Evolutionary conservation across 2,888 invertebrate genomes (phyloP), one percentile per base, ranked within the genome.

Genomic region (Abrostola triplasia): DNA sequence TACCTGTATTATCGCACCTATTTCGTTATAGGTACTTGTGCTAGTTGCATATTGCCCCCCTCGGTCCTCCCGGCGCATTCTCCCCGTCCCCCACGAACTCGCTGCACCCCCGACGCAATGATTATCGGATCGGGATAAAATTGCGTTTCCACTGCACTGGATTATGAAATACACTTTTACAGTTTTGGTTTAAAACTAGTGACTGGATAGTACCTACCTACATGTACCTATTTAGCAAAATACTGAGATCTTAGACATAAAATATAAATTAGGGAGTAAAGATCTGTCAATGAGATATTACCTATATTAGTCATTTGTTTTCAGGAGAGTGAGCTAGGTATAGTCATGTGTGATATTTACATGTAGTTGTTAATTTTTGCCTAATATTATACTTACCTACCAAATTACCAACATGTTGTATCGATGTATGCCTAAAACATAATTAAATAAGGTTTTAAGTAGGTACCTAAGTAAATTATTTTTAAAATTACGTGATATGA

Each of bases 71-170:
- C 47, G 42, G 54, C 52, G 47, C 56, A 35, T 36, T 36, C n/a
- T n/a, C 54, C 50, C 36, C 44, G 9, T 36, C n/a, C 37, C 51
- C 35, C 36, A n/a, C n/a, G 2, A 66, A 38, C 56, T 41, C 11
- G 38, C 50, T 59, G 60, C 72, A 60, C 24, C 59, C 67, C 59
- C 62, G 56, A 37, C 53, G 47, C 70, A 66, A 66, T 50, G 41
- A 52, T 59, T 61, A 70, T 55, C 52, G 49, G 40, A 47, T 60
- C 54, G 40, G 38, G 49, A 64, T 64, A 60, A 36, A 36, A 36
- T 47, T 67, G 35, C 54, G 36, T 59, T 40, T 49, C 12, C 35
- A 51, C 42, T 49, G 42, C 52, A 41, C 24, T 35, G 37, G 35
- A 13, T 66, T 36, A 52, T 6, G 12, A 36, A 24, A 12, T 13